Conservation (phyloP, 2,113 vertebrate species). For the Xenopus borealis region DNA sequence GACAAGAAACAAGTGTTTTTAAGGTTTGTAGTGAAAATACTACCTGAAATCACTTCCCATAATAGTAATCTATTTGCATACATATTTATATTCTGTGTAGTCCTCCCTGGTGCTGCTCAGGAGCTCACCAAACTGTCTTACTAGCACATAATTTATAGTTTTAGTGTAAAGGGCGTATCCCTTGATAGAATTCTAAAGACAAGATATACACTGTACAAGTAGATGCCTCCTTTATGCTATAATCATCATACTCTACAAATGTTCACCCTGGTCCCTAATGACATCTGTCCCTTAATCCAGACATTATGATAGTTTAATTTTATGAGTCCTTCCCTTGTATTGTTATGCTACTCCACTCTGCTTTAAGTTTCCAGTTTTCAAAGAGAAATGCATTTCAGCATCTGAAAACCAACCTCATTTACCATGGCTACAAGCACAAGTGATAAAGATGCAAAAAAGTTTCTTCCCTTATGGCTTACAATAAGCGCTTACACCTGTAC, state of each 20-base stretch:
- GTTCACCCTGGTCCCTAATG: constrained; percentile 10
- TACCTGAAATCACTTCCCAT: constrained; percentile 15
- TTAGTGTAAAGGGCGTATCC: constrained; percentile 38
- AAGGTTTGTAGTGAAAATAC: constrained; percentile 7
- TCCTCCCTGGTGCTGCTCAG: constrained; percentile 15
- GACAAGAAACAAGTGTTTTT: neutral
- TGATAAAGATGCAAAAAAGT: too few species aligned
- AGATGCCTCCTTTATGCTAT: constrained; percentile 7
- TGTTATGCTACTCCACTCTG: too few species aligned
- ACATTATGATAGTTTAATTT: constrained; percentile 6
- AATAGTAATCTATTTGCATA: constrained; percentile 34
- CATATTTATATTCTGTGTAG: constrained; percentile 27
- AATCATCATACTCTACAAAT: constrained; percentile 30
- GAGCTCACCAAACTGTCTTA: constrained; percentile 30
- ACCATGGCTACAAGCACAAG: too few species aligned
- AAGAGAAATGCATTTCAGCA: too few species aligned
- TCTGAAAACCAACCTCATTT: neutral
- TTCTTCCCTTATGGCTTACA: too few species aligned
- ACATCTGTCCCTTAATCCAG: constrained; percentile 11
- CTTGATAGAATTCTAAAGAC: constrained; percentile 22
- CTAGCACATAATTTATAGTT: constrained; percentile 38
- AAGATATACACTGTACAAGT: constrained; percentile 2
- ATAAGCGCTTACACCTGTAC: too few species aligned
- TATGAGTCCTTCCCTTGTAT: neutral
- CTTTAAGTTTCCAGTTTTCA: too few species aligned